phyloP scores from a whole-genome alignment of 2,888 invertebrate species.

The Tetragnatha montana region DNA sequence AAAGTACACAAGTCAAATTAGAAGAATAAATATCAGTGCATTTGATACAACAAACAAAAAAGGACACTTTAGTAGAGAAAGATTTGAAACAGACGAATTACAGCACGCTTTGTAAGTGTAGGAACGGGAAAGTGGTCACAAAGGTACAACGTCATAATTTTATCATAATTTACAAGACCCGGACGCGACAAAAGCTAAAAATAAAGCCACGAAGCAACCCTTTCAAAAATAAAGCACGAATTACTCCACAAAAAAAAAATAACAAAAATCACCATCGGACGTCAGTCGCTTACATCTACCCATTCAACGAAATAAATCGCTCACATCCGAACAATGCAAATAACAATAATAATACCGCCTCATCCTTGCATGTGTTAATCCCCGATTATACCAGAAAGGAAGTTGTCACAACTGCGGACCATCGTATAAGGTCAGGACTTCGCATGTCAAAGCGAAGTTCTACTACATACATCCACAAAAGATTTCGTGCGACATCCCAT shows the following conservation, averaged over 20 bases:
- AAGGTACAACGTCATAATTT: too few relatives aligned
- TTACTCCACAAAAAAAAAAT: too few relatives aligned
- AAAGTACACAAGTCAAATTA: too few relatives aligned
- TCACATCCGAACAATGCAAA: constrained; percentile 17
- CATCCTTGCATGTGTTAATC: constrained; percentile 1
- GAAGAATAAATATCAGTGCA: too few relatives aligned
- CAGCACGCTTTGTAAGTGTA: too few relatives aligned
- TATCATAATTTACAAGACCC: too few relatives aligned
- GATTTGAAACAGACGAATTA: too few relatives aligned
- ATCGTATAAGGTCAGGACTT: constrained; percentile 4
- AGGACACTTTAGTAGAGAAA: too few relatives aligned
- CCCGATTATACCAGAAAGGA: constrained; percentile 19
- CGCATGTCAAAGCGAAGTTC: constrained; percentile 10
- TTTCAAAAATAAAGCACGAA: neutral
- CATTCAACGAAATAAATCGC: neutral
- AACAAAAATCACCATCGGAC: neutral
- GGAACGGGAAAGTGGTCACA: too few relatives aligned
- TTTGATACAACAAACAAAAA: too few relatives aligned
- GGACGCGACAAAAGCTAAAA: too few relatives aligned
- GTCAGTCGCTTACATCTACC: neutral
- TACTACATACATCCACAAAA: constrained; percentile 4
- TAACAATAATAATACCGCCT: neutral
- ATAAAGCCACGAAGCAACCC: neutral
- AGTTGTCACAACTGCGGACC: constrained; percentile 13
- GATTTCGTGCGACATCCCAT: constrained; percentile 1